Conservation (phyloP, 2,888 invertebrate genomes). For the Nephrotoma guestfalica region DNA sequence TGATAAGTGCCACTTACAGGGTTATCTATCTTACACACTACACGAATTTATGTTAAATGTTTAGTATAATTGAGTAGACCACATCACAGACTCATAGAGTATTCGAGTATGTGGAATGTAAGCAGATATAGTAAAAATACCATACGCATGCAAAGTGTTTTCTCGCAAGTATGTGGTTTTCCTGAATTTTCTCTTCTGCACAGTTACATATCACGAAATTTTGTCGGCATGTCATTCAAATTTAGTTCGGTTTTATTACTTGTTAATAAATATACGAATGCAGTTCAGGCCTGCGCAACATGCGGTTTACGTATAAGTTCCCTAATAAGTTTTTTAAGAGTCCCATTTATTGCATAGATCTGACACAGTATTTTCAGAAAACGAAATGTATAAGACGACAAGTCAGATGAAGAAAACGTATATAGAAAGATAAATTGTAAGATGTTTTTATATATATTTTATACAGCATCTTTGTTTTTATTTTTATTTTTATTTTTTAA, state of each 20-base stretch:
- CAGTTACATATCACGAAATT: background rate
- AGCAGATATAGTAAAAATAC: too few relatives aligned
- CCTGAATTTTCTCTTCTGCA: background rate
- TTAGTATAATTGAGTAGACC: too few relatives aligned
- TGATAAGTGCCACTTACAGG: too few relatives aligned
- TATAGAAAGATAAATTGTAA: background rate
- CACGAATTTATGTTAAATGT: too few relatives aligned
- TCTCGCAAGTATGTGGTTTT: background rate
- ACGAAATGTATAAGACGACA: background rate
- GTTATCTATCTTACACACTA: too few relatives aligned
- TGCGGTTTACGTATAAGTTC: background rate
- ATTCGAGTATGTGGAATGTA: too few relatives aligned
- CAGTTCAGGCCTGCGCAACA: background rate
- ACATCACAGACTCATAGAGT: too few relatives aligned
- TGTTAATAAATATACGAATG: background rate
- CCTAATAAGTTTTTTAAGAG: background rate
- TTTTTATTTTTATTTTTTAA: background rate
- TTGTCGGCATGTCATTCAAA: background rate
- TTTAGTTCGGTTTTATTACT: background rate
- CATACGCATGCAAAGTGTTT: too few relatives aligned
- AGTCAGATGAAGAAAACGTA: background rate
- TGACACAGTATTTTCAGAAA: background rate
- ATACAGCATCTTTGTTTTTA: background rate
- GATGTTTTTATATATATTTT: background rate
- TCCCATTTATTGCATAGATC: background rate